phyloP scores from a whole-genome alignment of 2,888 invertebrate species.

The Gastracanthus pulcherrimus region DNA sequence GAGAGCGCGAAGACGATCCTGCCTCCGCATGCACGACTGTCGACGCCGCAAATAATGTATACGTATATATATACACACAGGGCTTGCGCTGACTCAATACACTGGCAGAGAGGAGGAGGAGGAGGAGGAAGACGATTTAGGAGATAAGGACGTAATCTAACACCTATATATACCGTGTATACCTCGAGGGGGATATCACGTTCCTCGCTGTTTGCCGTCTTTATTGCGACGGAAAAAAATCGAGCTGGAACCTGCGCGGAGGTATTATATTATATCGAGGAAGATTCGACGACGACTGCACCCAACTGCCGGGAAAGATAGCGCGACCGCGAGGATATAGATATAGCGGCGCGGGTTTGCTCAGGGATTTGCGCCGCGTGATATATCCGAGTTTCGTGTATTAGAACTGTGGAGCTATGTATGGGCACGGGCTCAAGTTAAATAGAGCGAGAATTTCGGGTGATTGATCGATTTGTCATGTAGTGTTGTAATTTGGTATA shows the following conservation, averaged over 20 bases:
- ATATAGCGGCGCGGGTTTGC: slow-evolving; percentile 26
- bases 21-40: background rate
- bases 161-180: background rate
- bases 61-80: too few relatives aligned
- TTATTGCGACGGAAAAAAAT: background rate
- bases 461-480: slow-evolving; percentile 30
- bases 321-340: too few relatives aligned
- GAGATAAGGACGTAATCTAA: background rate
- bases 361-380: background rate
- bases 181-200: background rate
- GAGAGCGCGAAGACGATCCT: too few relatives aligned
- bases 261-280: too few relatives aligned
- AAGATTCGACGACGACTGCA: background rate
- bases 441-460: slow-evolving; percentile 16
- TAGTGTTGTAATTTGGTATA: background rate
- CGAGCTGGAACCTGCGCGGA: too few relatives aligned
- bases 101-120: too few relatives aligned
- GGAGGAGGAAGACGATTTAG: too few relatives aligned
- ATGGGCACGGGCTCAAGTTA: slow-evolving; percentile 23
- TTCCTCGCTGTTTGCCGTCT: background rate
- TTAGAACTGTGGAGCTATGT: background rate
- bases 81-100: background rate
- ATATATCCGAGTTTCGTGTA: background rate
- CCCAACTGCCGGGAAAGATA: slow-evolving; percentile 8
- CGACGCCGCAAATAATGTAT: background rate